Percentiles rank a stretch among this genome's conserved stretches.
Evolutionary conservation across 2,888 invertebrate species (phyloP).

Genomic region (Ophion costatus): DNA sequence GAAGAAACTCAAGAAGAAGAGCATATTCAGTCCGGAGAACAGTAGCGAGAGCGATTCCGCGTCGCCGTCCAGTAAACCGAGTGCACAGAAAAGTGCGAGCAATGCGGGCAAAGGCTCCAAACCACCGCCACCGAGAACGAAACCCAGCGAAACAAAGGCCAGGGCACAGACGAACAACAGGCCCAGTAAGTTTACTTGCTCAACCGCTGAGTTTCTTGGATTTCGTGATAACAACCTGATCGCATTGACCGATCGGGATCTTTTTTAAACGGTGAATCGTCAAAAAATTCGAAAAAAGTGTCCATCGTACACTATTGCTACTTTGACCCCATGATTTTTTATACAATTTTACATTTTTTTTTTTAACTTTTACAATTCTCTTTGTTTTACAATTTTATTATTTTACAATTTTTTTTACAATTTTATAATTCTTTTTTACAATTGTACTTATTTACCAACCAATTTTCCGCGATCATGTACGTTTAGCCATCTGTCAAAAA

Average conservation of each 20-base stretch:
- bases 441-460: too few relatives aligned
- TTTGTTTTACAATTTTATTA: too few relatives aligned
- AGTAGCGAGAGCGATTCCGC: slow-evolving; percentile 87
- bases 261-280: background rate
- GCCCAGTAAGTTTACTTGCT: slow-evolving; percentile 73
- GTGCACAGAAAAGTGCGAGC: slow-evolving; percentile 81
- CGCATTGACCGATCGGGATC: background rate
- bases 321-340: background rate
- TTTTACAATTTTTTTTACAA: too few relatives aligned
- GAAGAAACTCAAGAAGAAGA: slow-evolving; percentile 87
- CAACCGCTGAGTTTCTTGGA: background rate
- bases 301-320: background rate
- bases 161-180: slow-evolving; percentile 84
- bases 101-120: slow-evolving; percentile 79
- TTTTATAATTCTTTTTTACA: too few relatives aligned
- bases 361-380: too few relatives aligned
- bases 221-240: background rate
- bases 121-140: slow-evolving; percentile 76
- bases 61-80: slow-evolving; percentile 81
- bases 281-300: background rate
- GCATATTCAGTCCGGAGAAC: slow-evolving; percentile 93
- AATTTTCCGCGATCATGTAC: too few relatives aligned
- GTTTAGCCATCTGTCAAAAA: too few relatives aligned
- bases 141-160: slow-evolving; percentile 81
- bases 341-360: too few relatives aligned